These are phyloP conservation scores for Ophion ellenae DNA, from an alignment of 2,888 invertebrate species.

Conservation along the genomic window DNA sequence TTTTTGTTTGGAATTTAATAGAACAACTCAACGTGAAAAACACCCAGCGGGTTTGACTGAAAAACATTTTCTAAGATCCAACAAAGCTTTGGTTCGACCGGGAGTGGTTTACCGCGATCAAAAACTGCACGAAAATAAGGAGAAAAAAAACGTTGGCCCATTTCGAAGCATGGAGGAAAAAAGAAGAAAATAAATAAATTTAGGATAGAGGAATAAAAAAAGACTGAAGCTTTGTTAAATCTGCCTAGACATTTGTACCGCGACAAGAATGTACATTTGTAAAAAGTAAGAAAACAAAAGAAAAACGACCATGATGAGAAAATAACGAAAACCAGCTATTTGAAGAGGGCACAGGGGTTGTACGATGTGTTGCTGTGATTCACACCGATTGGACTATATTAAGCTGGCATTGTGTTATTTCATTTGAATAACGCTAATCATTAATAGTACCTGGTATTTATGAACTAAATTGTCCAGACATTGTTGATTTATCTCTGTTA, in stretches of 20 bases:
- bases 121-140: background rate
- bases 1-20: background rate
- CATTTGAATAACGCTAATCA: constrained; percentile 46
- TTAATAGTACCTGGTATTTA: constrained; percentile 56
- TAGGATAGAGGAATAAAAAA: constrained; percentile 20
- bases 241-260: constrained; percentile 31
- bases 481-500: constrained; percentile 64
- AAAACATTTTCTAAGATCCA: background rate
- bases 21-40: background rate
- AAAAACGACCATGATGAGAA: constrained; percentile 8
- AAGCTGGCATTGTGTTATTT: constrained; percentile 30
- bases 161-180: background rate
- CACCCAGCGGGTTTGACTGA: background rate
- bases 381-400: background rate
- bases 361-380: constrained; percentile 19
- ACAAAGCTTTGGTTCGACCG: background rate
- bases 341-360: background rate
- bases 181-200: background rate
- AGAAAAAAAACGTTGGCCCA: background rate
- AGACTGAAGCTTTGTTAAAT: constrained; percentile 57
- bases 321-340: background rate
- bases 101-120: background rate
- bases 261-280: background rate
- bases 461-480: constrained; percentile 27
- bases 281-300: constrained; percentile 2